These are phyloP conservation scores for Drymodes brunneopygia DNA, from an alignment of 2,113 vertebrate genomes.

Conservation along the genomic window DNA sequence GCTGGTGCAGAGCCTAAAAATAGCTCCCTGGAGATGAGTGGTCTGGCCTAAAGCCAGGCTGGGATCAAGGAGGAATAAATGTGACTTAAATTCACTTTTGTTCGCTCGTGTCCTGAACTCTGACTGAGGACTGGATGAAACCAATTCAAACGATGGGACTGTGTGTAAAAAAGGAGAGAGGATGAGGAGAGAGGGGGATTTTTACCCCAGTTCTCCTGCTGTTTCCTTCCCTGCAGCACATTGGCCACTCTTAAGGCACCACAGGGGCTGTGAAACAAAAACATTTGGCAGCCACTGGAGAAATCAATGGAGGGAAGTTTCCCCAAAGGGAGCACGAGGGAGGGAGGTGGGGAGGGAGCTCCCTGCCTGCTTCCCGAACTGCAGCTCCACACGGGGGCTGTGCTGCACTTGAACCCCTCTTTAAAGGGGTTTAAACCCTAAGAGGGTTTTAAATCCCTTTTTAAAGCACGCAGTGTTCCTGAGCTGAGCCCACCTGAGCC, in stretches of 20 bases:
- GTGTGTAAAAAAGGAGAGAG: background rate
- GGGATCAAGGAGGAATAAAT: conserved; percentile 12
- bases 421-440: background rate
- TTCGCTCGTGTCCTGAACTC: background rate
- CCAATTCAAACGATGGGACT: background rate
- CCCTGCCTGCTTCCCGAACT: background rate
- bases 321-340: background rate
- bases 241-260: background rate
- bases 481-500: background rate
- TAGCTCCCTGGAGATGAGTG: background rate
- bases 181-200: background rate
- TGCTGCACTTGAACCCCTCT: background rate
- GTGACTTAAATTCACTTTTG: background rate
- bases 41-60: background rate
- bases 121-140: background rate
- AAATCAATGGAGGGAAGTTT: background rate
- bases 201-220: background rate
- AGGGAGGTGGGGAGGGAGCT: background rate
- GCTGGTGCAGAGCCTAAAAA: conserved; percentile 15
- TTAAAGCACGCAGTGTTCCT: background rate
- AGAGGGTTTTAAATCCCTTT: background rate
- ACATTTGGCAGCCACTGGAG: background rate
- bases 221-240: background rate
- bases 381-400: background rate
- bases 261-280: background rate